These are phyloP conservation scores for Papilio aristodemus DNA, from an alignment of 1,140 invertebrate species.

Conservation along the genomic window DNA sequence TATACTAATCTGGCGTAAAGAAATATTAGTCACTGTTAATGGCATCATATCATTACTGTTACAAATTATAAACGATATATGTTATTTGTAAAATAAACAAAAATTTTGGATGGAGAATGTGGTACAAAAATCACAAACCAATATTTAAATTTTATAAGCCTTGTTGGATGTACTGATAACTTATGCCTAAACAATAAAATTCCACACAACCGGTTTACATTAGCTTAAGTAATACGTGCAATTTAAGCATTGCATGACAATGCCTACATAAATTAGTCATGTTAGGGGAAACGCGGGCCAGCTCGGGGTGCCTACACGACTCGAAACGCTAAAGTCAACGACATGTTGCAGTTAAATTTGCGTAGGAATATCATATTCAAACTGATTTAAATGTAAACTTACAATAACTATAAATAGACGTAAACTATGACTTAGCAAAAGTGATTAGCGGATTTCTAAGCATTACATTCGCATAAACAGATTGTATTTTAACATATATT, in stretches of 20 bases:
- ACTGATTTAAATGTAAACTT: constrained; percentile 30
- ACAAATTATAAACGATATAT: too few relatives aligned
- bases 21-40: too few relatives aligned
- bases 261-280: constrained; percentile 23
- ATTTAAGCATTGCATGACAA: constrained; percentile 23
- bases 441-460: too few relatives aligned
- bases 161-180: not conserved
- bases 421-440: too few relatives aligned
- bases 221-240: constrained; percentile 20
- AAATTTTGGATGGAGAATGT: too few relatives aligned
- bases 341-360: constrained; percentile 1
- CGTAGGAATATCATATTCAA: constrained; percentile 11
- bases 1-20: too few relatives aligned
- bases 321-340: constrained; percentile 3
- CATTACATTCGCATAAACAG: too few relatives aligned
- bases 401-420: too few relatives aligned
- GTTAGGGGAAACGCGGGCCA: constrained; percentile 10
- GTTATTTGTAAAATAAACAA: too few relatives aligned
- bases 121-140: too few relatives aligned
- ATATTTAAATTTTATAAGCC: not conserved
- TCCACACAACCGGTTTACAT: constrained; percentile 8
- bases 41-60: too few relatives aligned
- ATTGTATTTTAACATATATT: too few relatives aligned
- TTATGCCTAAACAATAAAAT: constrained; percentile 30
- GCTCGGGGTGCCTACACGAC: constrained; percentile 6